phyloP scores from a whole-genome alignment of 2,113 vertebrate species.

The Clarias macrocephalus region DNA sequence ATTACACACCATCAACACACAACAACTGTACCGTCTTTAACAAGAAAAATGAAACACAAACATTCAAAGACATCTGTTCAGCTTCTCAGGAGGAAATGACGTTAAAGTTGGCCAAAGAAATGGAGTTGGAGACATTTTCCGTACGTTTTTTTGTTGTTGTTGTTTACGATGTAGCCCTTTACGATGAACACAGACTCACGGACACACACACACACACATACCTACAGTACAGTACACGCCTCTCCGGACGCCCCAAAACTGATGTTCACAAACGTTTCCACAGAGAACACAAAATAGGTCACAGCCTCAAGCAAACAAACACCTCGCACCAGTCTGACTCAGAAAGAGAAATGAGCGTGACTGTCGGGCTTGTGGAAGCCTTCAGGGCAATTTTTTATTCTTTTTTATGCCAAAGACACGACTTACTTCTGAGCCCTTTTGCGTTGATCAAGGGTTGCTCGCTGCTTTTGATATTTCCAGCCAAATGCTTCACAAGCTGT shows the following conservation, averaged over 20 bases:
- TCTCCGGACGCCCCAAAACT: background rate
- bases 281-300: background rate
- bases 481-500: background rate
- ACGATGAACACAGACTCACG: background rate
- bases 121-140: background rate
- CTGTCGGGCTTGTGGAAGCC: background rate
- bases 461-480: background rate
- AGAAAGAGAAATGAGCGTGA: background rate
- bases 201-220: background rate
- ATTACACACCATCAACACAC: background rate
- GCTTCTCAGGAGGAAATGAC: background rate
- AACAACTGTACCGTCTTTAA: background rate
- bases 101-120: too few relatives aligned
- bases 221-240: background rate
- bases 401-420: background rate
- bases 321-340: background rate
- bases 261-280: background rate
- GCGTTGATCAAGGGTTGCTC: background rate
- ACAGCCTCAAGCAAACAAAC: background rate
- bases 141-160: background rate
- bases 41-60: background rate
- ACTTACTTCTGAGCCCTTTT: background rate
- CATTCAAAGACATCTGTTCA: background rate
- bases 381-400: background rate
- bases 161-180: slow-evolving; percentile 19